A percentile compares a stretch with the other conserved stretches of the same genome.
Evolutionary conservation across 2,797 vertebrate genomes (phyloP).

Genomic region (Taeniopygia guttata): DNA sequence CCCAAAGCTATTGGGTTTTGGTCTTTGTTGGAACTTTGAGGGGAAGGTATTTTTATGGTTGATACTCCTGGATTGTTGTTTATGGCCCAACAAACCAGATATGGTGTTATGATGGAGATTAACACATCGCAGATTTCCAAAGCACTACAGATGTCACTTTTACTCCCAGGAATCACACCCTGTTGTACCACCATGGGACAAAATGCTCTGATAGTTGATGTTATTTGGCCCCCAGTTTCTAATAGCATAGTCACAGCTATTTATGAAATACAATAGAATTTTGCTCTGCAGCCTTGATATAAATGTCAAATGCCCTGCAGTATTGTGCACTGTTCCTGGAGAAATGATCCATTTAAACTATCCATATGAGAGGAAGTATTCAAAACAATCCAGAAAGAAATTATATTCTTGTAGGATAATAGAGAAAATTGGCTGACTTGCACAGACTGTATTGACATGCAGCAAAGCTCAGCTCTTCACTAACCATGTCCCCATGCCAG

Average conservation of each 20-base stretch:
- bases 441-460: neutral
- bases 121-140: neutral
- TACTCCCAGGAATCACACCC: neutral
- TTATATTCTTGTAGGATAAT: neutral
- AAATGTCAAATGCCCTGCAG: constrained; percentile 36
- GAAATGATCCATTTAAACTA: constrained; percentile 43
- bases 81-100: neutral
- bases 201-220: neutral
- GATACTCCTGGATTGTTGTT: neutral
- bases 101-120: neutral
- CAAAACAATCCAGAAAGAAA: constrained; percentile 24
- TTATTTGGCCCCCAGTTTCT: neutral
- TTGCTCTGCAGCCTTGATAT: constrained; percentile 6
- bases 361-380: neutral
- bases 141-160: neutral
- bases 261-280: neutral
- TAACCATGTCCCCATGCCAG: neutral
- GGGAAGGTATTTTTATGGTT: neutral
- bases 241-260: neutral
- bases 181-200: neutral
- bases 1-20: neutral
- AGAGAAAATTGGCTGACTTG: neutral
- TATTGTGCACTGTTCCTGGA: constrained; percentile 3
- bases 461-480: neutral
- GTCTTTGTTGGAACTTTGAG: neutral